Percentiles rank a stretch among this genome's conserved stretches.
Evolutionary conservation across 2,888 invertebrate genomes (phyloP).

Genomic region (Calameuta filiformis): DNA sequence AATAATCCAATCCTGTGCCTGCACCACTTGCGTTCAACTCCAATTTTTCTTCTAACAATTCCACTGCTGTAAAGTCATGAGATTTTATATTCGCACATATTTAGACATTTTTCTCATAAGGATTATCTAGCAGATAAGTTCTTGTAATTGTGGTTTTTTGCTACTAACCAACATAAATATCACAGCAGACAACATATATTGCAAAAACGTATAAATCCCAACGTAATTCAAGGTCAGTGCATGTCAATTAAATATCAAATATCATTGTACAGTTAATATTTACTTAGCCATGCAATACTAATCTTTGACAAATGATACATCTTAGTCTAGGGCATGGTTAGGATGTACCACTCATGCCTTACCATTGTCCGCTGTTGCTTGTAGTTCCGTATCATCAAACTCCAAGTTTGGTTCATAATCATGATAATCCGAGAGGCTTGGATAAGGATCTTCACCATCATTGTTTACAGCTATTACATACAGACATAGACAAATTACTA

Average conservation of each 20-base stretch:
- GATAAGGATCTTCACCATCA: slow-evolving; percentile 80
- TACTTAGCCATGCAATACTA: neutral
- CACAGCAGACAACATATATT: neutral
- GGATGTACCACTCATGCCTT: slow-evolving; percentile 50
- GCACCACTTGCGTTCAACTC: slow-evolving; percentile 56
- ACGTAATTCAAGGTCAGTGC: neutral
- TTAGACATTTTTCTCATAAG: neutral
- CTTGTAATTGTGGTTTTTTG: neutral
- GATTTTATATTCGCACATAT: neutral
- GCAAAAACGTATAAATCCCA: neutral
- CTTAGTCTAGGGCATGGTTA: neutral
- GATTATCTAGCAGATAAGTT: neutral
- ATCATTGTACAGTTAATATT: neutral
- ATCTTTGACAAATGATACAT: neutral
- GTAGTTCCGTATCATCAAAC: slow-evolving; percentile 94
- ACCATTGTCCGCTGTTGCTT: slow-evolving; percentile 78
- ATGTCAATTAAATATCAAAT: neutral
- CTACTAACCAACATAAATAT: neutral
- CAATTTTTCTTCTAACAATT: slow-evolving; percentile 62
- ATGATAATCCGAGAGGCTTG: slow-evolving; percentile 90
- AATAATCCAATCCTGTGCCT: slow-evolving; percentile 65
- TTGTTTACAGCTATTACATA: slow-evolving; percentile 55
- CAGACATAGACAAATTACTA: slow-evolving; percentile 17
- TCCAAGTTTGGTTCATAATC: slow-evolving; percentile 96
- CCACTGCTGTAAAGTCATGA: slow-evolving; percentile 45